phyloP scores from a whole-genome alignment of 2,797 vertebrate species.

The Valencia hispanica region DNA sequence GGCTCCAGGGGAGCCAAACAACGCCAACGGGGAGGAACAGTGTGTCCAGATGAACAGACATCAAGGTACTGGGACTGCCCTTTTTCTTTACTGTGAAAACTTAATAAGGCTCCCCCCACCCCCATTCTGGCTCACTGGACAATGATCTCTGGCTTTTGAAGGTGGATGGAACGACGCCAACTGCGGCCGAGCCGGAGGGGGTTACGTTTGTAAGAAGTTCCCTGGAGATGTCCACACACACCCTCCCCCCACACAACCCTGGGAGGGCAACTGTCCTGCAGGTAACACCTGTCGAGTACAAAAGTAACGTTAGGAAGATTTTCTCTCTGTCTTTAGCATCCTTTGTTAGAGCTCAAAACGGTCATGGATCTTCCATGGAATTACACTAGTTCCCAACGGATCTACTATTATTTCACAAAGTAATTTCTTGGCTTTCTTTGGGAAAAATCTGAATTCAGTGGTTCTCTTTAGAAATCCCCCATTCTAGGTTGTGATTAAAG shows the following conservation, averaged over 20 bases:
- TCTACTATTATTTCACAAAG: no score
- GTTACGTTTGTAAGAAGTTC: slow-evolving; percentile 84
- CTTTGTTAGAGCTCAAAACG: not conserved
- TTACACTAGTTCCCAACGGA: no score
- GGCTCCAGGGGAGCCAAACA: slow-evolving; percentile 81
- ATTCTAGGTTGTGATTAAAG: not conserved
- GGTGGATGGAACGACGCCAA: slow-evolving; percentile 85
- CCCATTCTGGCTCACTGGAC: not conserved
- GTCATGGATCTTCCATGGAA: not conserved
- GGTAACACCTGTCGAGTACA: slow-evolving; percentile 58
- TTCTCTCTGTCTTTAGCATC: not conserved
- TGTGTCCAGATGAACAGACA: slow-evolving; percentile 82
- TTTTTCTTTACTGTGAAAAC: not conserved
- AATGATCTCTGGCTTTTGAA: slow-evolving; percentile 30
- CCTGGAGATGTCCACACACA: slow-evolving; percentile 74
- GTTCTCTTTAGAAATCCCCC: not conserved
- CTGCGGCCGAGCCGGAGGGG: slow-evolving; percentile 76
- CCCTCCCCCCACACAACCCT: slow-evolving; percentile 80
- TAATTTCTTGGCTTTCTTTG: not conserved
- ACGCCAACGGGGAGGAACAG: slow-evolving; percentile 83
- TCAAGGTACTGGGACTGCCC: slow-evolving; percentile 66
- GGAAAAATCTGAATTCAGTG: not conserved
- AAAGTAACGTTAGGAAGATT: not conserved
- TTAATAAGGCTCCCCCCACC: not conserved
- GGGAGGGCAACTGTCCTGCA: slow-evolving; percentile 81